phyloP scores from a whole-genome alignment of 2,888 invertebrate species.

The Himalopsyche anomala region DNA sequence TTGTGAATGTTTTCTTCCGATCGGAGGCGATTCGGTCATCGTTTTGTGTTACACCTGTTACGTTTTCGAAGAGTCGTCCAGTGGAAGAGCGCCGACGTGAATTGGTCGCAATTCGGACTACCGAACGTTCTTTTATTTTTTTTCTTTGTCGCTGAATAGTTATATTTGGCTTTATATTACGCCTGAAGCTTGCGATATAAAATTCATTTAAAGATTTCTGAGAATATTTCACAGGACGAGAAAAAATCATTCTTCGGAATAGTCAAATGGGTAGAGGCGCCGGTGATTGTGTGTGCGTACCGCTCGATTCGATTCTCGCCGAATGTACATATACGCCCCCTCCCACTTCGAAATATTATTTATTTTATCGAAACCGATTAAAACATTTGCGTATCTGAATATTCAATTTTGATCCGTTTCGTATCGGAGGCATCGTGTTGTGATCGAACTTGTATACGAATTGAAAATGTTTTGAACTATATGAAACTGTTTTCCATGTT shows the following conservation, averaged over 20 bases:
- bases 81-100: not conserved
- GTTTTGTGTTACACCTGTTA: not conserved
- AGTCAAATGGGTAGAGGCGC: conserved; percentile 18
- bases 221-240: conserved; percentile 15
- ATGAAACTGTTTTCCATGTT: conserved; percentile 58
- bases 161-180: conserved; percentile 22
- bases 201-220: conserved; percentile 13
- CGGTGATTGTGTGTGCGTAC: not conserved
- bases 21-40: not conserved
- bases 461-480: conserved; percentile 57
- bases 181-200: conserved; percentile 25
- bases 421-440: conserved; percentile 51
- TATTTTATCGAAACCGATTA: not conserved
- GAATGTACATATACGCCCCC: conserved; percentile 16
- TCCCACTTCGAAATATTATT: conserved; percentile 17
- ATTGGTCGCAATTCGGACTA: not conserved
- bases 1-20: conserved; percentile 22
- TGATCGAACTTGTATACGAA: conserved; percentile 64
- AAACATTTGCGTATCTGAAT: conserved; percentile 11
- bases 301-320: not conserved
- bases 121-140: conserved; percentile 6
- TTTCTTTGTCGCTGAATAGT: conserved; percentile 31
- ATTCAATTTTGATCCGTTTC: conserved; percentile 42
- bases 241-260: conserved; percentile 28
- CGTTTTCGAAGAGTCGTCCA: conserved; percentile 24